A percentile compares a stretch with the other conserved stretches of the same genome.
Evolutionary conservation across 2,888 invertebrate species (phyloP).

Genomic region (Drosophila nigricruria): DNA sequence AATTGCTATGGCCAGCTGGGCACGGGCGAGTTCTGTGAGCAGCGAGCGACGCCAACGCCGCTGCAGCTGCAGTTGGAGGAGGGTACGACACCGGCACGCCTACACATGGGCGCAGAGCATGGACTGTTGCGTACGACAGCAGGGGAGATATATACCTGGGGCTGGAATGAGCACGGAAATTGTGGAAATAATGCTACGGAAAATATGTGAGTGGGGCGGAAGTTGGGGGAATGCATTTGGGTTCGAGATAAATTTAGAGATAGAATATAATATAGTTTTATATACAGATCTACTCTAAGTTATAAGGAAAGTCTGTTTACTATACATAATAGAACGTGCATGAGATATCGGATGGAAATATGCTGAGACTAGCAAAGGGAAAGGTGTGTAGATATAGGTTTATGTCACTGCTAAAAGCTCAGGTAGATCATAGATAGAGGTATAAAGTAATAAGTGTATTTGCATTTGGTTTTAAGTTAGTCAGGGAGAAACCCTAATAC

Average conservation of each 20-base stretch:
- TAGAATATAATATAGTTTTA: neutral
- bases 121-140: slow-evolving; percentile 89
- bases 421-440: no score
- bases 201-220: slow-evolving; percentile 80
- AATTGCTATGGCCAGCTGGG: slow-evolving; percentile 93
- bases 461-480: no score
- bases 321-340: no score
- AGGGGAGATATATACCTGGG: slow-evolving; percentile 91
- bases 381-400: no score
- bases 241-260: neutral
- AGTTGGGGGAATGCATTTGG: neutral
- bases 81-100: slow-evolving; percentile 63
- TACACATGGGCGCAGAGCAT: slow-evolving; percentile 91
- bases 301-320: no score
- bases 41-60: slow-evolving; percentile 75
- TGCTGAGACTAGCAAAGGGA: neutral
- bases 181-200: slow-evolving; percentile 89
- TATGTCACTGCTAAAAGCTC: no score
- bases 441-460: no score
- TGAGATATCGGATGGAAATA: neutral
- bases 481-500: no score
- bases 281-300: no score
- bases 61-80: slow-evolving; percentile 63
- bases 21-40: slow-evolving; percentile 81
- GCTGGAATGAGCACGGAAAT: slow-evolving; percentile 96